phyloP scores from a whole-genome alignment of 2,113 vertebrate genomes.

The Anhinga rufa region DNA sequence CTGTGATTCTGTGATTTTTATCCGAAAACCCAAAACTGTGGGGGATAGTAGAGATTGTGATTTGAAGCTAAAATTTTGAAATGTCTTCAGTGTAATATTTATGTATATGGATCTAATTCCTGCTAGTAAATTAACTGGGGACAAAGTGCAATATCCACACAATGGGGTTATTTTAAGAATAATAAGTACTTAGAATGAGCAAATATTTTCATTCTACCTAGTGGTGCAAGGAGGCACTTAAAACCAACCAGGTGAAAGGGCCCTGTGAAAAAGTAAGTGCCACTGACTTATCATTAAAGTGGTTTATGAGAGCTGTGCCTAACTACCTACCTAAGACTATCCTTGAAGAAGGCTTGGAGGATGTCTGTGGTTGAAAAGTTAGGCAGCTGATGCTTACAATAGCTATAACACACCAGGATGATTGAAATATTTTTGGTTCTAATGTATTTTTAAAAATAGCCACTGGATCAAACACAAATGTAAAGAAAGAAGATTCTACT shows the following conservation, averaged over 20 bases:
- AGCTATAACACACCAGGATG: neutral
- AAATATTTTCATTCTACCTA: neutral
- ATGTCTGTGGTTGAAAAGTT: neutral
- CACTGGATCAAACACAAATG: neutral
- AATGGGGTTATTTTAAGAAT: neutral
- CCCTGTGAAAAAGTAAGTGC: neutral
- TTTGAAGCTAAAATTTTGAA: neutral
- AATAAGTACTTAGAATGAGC: neutral
- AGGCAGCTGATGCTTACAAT: neutral
- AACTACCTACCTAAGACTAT: neutral
- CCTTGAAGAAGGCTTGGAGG: neutral
- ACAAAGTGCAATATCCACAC: neutral
- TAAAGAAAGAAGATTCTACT: neutral
- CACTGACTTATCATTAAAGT: neutral
- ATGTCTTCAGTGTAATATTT: neutral
- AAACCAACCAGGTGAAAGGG: neutral
- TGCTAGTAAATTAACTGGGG: neutral
- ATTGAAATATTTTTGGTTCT: neutral
- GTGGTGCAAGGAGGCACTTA: neutral
- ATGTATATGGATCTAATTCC: neutral
- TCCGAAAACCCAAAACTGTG: neutral
- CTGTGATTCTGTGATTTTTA: neutral
- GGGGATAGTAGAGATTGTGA: neutral
- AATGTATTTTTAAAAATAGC: neutral
- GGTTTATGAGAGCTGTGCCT: neutral